Base-by-base conservation (phyloP, 2,888 invertebrate genomes). In the Tromatobia lineatoria region DNA sequence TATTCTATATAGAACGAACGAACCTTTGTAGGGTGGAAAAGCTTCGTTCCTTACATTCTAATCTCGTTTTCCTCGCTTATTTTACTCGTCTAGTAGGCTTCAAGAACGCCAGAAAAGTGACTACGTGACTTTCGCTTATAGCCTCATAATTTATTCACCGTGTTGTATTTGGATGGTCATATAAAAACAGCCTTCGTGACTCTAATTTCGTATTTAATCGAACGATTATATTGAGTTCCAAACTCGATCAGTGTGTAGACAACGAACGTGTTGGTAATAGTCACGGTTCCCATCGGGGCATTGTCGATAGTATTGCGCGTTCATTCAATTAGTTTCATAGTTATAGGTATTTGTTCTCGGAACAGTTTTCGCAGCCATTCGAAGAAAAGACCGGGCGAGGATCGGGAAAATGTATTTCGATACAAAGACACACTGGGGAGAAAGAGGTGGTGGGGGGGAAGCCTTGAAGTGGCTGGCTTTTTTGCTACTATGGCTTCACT, bases 401-500 rank as follows among this genome's bases (percentile, higher is more conserved):
- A 42, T 10, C 11, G 34, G n/a, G 47, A 54, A 66, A 71, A 71
- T 38, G 45, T 67, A 71, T 64, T 79, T 73, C 29, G 73, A 67
- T 42, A 20, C 15, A 73, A 73, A 57, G 45, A 61, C 42, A 25
- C 42, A 47, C 1, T 4, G 8, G 4, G 45, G 64, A 66, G 23
- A 78, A 69, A 78, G 42, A 61, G 47, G 34, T 47, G 42, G 45
- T 6, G 38, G 18, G n/a, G 34, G 18, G 34, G 23, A 78, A 70
- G 52, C 50, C 70, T n/a, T 50, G 70, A 50, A 70, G 61, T 18
- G 23, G n/a, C 69, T 42, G 13, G 20, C 54, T 45, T 80, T 80
- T 73, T 80, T 73, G 42, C 25, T 54, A 38, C 45, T 18, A 52
- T 54, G 79, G 42, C 71, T 71, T 70, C 64, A n/a, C 29, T 64